These are phyloP conservation scores for Mamestra configurata DNA, from an alignment of 1,140 invertebrate genomes.

Conservation along the genomic window DNA sequence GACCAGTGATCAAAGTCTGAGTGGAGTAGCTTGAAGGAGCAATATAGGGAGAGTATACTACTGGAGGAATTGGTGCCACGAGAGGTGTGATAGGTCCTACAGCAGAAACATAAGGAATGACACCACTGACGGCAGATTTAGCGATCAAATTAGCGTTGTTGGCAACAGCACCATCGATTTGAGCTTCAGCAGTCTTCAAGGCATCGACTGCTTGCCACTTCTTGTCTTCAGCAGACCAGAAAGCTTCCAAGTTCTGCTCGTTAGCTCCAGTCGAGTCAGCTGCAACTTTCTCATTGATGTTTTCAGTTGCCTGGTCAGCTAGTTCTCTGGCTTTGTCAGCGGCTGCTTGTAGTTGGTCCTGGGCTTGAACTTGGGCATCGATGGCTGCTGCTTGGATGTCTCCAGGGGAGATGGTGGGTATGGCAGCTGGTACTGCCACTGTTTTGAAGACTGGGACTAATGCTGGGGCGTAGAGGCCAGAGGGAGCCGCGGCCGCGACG, in stretches of 20 bases:
- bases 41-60: slow-evolving; percentile 50
- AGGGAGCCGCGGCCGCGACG: slow-evolving; percentile 75
- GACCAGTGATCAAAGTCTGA: slow-evolving; percentile 31
- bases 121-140: slow-evolving; percentile 25
- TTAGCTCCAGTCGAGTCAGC: slow-evolving; percentile 65
- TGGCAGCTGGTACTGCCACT: slow-evolving; percentile 55
- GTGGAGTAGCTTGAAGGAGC: slow-evolving; percentile 32
- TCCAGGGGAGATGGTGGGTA: slow-evolving; percentile 68
- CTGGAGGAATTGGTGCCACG: slow-evolving; percentile 45
- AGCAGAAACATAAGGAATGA: slow-evolving; percentile 39
- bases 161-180: slow-evolving; percentile 64
- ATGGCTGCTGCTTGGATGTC: slow-evolving; percentile 77
- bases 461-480: slow-evolving; percentile 48
- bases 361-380: slow-evolving; percentile 72
- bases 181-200: slow-evolving; percentile 67
- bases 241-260: slow-evolving; percentile 63
- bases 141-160: slow-evolving; percentile 59
- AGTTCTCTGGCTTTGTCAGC: slow-evolving; percentile 68
- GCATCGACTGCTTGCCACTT: slow-evolving; percentile 74
- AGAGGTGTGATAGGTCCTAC: slow-evolving; percentile 44
- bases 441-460: slow-evolving; percentile 38
- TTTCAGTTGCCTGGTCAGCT: slow-evolving; percentile 66
- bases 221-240: slow-evolving; percentile 72
- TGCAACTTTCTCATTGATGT: slow-evolving; percentile 66
- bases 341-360: slow-evolving; percentile 62